Evolutionary conservation across 2,888 invertebrate species (phyloP).

Genomic region (Horisme vitalbata): DNA sequence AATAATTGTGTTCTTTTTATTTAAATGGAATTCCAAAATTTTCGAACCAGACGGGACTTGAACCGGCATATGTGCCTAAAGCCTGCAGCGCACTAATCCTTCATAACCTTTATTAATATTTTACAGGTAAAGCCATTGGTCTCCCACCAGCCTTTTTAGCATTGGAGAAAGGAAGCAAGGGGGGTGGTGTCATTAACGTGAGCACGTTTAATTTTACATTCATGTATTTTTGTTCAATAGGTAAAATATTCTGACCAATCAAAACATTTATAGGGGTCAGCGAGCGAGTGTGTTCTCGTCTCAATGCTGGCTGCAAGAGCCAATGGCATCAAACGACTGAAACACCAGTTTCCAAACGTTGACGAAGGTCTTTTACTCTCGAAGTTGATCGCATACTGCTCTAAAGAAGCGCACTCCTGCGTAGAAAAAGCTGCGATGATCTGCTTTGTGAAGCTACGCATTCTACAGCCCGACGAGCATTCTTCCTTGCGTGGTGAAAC

Average conservation of each 20-base stretch:
- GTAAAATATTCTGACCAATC: neutral
- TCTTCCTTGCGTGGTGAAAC: constrained; percentile 91
- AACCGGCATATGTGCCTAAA: no score
- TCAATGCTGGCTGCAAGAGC: constrained; percentile 96
- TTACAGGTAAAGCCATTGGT: constrained; percentile 93
- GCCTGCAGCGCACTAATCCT: no score
- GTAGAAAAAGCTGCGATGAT: constrained; percentile 98
- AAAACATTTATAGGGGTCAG: constrained; percentile 89
- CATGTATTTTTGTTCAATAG: no score
- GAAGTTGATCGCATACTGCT: constrained; percentile 96
- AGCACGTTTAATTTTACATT: constrained; percentile 23
- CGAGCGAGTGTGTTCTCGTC: constrained; percentile 97
- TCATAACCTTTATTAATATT: constrained; percentile 4
- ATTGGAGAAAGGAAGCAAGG: constrained; percentile 91
- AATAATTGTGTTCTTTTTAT: no score
- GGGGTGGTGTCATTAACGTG: constrained; percentile 97
- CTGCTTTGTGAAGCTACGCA: constrained; percentile 93
- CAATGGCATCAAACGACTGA: constrained; percentile 92
- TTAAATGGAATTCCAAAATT: no score
- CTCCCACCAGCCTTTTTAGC: constrained; percentile 94
- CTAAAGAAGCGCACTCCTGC: constrained; percentile 95
- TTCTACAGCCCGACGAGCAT: constrained; percentile 93
- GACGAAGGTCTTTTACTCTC: constrained; percentile 95
- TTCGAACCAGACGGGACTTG: no score
- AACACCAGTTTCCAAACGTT: constrained; percentile 91